These are phyloP conservation scores for Apamea anceps DNA, from an alignment of 2,888 invertebrate genomes.

Conservation along the genomic window DNA sequence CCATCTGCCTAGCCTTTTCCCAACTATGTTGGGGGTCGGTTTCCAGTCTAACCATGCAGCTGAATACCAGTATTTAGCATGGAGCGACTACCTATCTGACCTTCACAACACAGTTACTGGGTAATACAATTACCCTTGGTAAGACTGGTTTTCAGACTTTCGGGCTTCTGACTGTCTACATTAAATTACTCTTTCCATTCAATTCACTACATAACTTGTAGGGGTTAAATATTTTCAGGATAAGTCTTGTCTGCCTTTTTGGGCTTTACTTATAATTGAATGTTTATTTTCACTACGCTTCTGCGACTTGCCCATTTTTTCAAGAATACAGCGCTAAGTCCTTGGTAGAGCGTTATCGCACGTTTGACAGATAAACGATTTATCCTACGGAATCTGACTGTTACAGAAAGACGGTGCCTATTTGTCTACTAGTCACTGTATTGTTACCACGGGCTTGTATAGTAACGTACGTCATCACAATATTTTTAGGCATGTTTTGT, in stretches of 20 bases:
- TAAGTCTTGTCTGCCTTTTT: not conserved
- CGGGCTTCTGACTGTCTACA: not conserved
- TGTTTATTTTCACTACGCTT: slow-evolving; percentile 12
- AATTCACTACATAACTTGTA: not conserved
- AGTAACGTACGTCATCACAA: not conserved
- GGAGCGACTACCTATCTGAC: too few species aligned
- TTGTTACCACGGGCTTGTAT: not conserved
- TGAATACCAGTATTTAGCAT: too few species aligned
- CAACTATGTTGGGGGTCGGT: too few species aligned
- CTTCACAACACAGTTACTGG: too few species aligned
- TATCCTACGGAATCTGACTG: slow-evolving; percentile 26
- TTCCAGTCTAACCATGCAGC: too few species aligned
- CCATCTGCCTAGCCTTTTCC: too few species aligned
- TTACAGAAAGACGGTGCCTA: not conserved
- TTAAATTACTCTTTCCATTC: not conserved
- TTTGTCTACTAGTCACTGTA: slow-evolving; percentile 14
- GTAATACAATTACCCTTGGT: too few species aligned
- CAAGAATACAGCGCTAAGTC: slow-evolving; percentile 28
- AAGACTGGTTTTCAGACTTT: too few species aligned
- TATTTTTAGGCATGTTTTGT: not conserved
- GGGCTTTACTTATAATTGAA: slow-evolving; percentile 13
- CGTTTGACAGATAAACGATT: slow-evolving; percentile 44
- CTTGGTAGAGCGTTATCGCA: slow-evolving; percentile 16
- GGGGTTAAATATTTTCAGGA: not conserved
- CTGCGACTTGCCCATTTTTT: slow-evolving; percentile 22